Percentiles rank a stretch among this genome's conserved stretches.
These are phyloP conservation scores for Drosophila yakuba DNA, from an alignment of 1,140 invertebrate genomes.

Conservation along the genomic window DNA sequence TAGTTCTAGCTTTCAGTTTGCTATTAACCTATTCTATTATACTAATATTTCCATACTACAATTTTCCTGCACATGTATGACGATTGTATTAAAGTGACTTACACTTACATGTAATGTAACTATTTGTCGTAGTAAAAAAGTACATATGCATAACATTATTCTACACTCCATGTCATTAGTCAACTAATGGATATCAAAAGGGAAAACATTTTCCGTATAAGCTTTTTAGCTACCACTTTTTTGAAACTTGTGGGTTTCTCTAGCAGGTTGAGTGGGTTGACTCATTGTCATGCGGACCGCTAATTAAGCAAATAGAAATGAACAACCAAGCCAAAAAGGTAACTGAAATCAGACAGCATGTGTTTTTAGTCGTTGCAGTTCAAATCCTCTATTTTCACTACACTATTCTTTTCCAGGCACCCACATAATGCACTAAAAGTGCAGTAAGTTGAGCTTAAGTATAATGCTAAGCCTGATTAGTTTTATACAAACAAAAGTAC, in stretches of 20 bases:
- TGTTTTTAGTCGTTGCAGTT: background rate
- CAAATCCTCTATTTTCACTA: background rate
- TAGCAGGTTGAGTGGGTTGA: background rate
- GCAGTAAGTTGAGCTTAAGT: conserved; percentile 29
- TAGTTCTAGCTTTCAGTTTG: background rate
- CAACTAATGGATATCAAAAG: background rate
- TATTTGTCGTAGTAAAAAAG: background rate
- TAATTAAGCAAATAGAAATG: conserved; percentile 66
- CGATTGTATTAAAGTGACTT: too few relatives aligned
- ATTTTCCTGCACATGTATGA: too few relatives aligned
- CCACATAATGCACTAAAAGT: background rate
- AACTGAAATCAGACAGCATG: conserved; percentile 6
- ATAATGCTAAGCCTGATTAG: conserved; percentile 38
- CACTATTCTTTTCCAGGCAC: background rate
- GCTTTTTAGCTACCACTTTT: conserved; percentile 33
- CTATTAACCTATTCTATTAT: too few relatives aligned
- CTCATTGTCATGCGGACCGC: conserved; percentile 49
- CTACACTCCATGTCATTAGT: background rate
- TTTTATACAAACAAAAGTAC: conserved; percentile 19
- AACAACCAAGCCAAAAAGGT: conserved; percentile 13
- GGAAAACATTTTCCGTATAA: conserved; percentile 40
- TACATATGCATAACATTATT: background rate
- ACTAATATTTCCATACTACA: too few relatives aligned
- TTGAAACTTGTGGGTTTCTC: conserved; percentile 9
- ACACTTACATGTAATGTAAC: too few relatives aligned